phyloP scores from a whole-genome alignment of 1,140 invertebrate genomes.

The Muscidifurax raptorellus region DNA sequence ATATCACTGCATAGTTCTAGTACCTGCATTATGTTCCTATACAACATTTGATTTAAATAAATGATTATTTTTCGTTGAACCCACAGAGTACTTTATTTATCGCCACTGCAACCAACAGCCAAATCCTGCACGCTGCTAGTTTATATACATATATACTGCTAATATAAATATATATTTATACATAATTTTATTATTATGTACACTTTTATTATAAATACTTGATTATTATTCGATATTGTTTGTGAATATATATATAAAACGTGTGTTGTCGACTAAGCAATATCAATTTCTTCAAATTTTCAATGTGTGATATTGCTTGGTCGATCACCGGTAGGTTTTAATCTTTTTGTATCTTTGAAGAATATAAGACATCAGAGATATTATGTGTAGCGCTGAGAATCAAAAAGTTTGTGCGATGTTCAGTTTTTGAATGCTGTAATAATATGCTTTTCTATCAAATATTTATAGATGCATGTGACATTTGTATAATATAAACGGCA shows the following conservation, averaged over 20 bases:
- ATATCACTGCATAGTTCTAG: constrained; percentile 47
- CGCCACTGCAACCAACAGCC: constrained; percentile 1
- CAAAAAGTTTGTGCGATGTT: too few species aligned
- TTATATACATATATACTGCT: constrained; percentile 27
- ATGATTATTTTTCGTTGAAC: constrained; percentile 66
- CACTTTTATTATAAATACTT: background rate
- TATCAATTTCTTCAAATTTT: too few species aligned
- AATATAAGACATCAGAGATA: too few species aligned
- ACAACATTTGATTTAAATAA: constrained; percentile 68
- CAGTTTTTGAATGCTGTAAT: too few species aligned
- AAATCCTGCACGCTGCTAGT: constrained; percentile 36
- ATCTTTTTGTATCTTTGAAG: too few species aligned
- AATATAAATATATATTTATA: constrained; percentile 22
- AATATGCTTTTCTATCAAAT: too few species aligned
- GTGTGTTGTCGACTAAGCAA: background rate
- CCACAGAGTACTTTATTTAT: constrained; percentile 50
- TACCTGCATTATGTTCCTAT: constrained; percentile 62
- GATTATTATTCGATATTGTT: background rate
- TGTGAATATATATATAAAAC: background rate
- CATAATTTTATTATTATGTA: constrained; percentile 3
- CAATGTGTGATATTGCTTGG: background rate
- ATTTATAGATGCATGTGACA: too few species aligned
- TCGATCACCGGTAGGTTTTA: background rate
- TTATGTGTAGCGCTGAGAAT: too few species aligned
- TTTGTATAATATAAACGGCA: too few species aligned